A percentile compares a stretch with the other conserved stretches of the same genome.
Evolutionary conservation across 1,140 invertebrate genomes (phyloP).

Genomic region (Trichonephila inaurata): DNA sequence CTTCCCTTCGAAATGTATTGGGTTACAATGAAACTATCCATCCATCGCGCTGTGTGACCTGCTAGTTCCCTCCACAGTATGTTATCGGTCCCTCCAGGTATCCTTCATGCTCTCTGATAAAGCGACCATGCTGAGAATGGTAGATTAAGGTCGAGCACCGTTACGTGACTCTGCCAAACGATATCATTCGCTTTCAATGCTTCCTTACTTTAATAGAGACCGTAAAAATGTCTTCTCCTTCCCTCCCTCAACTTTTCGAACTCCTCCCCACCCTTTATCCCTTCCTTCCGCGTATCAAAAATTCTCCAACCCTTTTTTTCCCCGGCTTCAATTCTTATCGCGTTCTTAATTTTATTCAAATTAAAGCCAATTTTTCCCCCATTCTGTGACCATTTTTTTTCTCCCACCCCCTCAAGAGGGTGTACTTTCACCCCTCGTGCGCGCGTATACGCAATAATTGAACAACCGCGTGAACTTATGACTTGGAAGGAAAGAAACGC

Average conservation of each 20-base stretch:
- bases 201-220: slow-evolving; percentile 66
- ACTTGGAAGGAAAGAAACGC: neutral
- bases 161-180: slow-evolving; percentile 71
- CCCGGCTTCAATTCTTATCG: slow-evolving; percentile 33
- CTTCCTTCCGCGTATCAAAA: slow-evolving; percentile 1
- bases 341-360: slow-evolving; percentile 72
- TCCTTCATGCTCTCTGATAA: slow-evolving; percentile 63
- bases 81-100: slow-evolving; percentile 18
- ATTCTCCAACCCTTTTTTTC: slow-evolving; percentile 7
- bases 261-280: neutral
- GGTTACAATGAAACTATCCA: no score
- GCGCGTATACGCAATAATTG: slow-evolving; percentile 24
- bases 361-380: slow-evolving; percentile 14
- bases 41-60: neutral
- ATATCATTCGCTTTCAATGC: slow-evolving; percentile 63
- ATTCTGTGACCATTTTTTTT: slow-evolving; percentile 10
- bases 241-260: neutral
- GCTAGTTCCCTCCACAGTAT: no score
- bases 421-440: neutral
- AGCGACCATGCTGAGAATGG: slow-evolving; percentile 66
- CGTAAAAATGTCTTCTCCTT: slow-evolving; percentile 39
- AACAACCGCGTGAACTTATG: slow-evolving; percentile 8
- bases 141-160: slow-evolving; percentile 74
- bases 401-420: neutral
- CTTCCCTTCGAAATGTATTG: no score